A percentile compares a stretch with the other conserved stretches of the same genome.
phyloP scores from a whole-genome alignment of 2,888 invertebrate species.

The Protophormia terraenovae region DNA sequence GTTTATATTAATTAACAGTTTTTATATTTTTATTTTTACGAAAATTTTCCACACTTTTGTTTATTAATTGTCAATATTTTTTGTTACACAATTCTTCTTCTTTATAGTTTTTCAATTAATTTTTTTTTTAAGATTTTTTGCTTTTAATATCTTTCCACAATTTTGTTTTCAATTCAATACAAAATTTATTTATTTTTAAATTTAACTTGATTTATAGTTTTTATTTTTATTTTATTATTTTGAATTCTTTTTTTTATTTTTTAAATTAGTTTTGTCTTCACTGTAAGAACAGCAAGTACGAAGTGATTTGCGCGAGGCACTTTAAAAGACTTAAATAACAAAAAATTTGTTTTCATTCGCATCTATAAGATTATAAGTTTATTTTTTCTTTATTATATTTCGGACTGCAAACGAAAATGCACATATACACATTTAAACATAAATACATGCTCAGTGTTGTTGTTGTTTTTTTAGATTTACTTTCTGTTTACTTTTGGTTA shows the following conservation, averaged over 20 bases:
- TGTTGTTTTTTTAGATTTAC: slow-evolving; percentile 29
- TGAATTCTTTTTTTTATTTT: not conserved
- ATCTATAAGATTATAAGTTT: slow-evolving; percentile 69
- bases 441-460: not conserved
- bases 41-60: too few species aligned
- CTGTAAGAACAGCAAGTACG: slow-evolving; percentile 81
- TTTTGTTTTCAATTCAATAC: too few species aligned
- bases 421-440: not conserved
- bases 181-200: slow-evolving; percentile 5
- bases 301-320: slow-evolving; percentile 81
- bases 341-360: slow-evolving; percentile 70
- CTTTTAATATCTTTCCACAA: not conserved
- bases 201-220: slow-evolving; percentile 19
- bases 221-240: slow-evolving; percentile 33
- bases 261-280: slow-evolving; percentile 75
- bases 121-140: not conserved
- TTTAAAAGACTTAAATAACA: slow-evolving; percentile 81
- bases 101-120: too few species aligned
- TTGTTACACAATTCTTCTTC: too few species aligned
- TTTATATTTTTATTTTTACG: too few species aligned
- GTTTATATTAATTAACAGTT: too few species aligned
- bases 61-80: too few species aligned
- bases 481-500: slow-evolving; percentile 40
- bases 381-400: slow-evolving; percentile 27
- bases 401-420: slow-evolving; percentile 47